A percentile compares a stretch with the other conserved stretches of the same genome.
Evolutionary conservation across 1,140 invertebrate species (phyloP).

Genomic region (Carcinoscorpius rotundicauda): DNA sequence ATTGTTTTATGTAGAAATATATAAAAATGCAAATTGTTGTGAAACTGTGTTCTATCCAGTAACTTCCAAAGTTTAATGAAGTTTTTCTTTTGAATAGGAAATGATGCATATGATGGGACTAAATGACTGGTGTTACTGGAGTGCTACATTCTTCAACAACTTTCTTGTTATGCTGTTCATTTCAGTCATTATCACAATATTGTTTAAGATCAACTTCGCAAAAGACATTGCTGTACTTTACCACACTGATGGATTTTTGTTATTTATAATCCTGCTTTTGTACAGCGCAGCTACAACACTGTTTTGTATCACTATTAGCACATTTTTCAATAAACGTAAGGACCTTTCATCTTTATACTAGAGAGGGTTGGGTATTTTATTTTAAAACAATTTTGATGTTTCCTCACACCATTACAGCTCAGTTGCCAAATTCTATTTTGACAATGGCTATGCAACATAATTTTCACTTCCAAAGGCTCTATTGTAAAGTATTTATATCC

Average conservation of each 20-base stretch:
- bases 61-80: no score
- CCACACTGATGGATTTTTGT: conserved; percentile 41
- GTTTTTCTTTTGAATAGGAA: conserved; percentile 31
- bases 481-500: no score
- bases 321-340: conserved; percentile 22
- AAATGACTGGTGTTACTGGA: conserved; percentile 45
- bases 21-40: no score
- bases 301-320: conserved; percentile 23
- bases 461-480: no score
- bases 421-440: no score
- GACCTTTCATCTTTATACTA: no score
- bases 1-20: no score
- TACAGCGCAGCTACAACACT: conserved; percentile 21
- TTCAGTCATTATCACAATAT: conserved; percentile 35
- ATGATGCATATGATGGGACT: conserved; percentile 50
- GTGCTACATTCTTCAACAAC: conserved; percentile 45
- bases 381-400: no score
- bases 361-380: no score
- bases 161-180: conserved; percentile 41
- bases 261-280: conserved; percentile 24
- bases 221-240: conserved; percentile 36
- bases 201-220: conserved; percentile 37
- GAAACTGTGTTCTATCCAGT: no score
- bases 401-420: no score
- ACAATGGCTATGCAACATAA: no score